Percentiles rank a stretch among this genome's conserved stretches.
phyloP scores from a whole-genome alignment of 2,113 vertebrate species.

The Oryzias javanicus region DNA sequence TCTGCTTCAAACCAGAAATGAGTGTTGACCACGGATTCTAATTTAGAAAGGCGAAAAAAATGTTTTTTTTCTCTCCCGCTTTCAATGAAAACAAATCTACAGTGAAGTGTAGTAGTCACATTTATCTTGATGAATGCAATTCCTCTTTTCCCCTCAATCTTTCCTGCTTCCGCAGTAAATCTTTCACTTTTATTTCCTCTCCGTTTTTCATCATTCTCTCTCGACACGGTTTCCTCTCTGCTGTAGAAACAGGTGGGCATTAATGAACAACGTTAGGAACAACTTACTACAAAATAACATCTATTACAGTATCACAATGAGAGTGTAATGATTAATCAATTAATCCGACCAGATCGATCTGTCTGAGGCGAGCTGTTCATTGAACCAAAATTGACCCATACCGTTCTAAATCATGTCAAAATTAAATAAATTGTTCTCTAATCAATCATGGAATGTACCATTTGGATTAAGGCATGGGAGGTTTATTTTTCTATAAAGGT shows the following conservation, averaged over 20 bases:
- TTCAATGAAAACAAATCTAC: constrained; percentile 44
- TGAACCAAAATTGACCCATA: no score
- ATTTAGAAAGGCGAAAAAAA: background rate
- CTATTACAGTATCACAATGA: no score
- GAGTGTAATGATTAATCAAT: no score
- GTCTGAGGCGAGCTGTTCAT: no score
- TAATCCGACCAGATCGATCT: no score
- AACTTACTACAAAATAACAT: no score
- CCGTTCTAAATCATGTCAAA: no score
- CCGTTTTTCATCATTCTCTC: background rate
- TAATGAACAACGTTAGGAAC: no score
- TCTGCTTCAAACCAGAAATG: constrained; percentile 3
- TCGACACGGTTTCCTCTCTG: constrained; percentile 3
- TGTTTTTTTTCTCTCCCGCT: background rate
- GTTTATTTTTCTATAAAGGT: no score
- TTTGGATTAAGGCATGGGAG: no score
- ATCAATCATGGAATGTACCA: no score
- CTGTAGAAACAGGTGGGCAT: constrained; percentile 44
- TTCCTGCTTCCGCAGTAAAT: constrained; percentile 5
- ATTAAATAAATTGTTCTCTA: no score
- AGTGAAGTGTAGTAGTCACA: constrained; percentile 36
- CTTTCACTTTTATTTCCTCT: constrained; percentile 6
- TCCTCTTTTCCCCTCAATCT: constrained; percentile 16
- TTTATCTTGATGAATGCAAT: constrained; percentile 42
- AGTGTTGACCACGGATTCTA: constrained; percentile 2